Conservation (phyloP, 2,113 vertebrate species). For the Centropristis striata region DNA sequence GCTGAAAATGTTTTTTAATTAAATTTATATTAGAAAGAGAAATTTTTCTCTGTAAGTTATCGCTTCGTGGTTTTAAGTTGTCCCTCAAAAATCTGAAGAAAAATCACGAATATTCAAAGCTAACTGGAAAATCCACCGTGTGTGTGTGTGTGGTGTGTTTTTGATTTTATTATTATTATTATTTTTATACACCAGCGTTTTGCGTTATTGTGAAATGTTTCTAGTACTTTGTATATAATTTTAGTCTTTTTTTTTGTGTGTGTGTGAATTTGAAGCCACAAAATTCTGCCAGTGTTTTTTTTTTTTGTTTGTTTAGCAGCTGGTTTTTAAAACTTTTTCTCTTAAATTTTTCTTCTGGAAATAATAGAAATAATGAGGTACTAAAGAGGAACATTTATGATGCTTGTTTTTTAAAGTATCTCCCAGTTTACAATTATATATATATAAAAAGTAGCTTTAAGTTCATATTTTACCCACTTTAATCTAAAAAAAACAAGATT, state of each 20-base stretch:
- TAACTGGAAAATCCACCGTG: constrained; percentile 7
- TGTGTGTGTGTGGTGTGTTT: not conserved
- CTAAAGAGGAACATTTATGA: constrained; percentile 56
- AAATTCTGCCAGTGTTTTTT: constrained; percentile 26
- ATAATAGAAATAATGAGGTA: constrained; percentile 57
- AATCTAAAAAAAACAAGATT: not conserved
- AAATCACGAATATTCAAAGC: constrained; percentile 7
- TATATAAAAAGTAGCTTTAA: constrained; percentile 23
- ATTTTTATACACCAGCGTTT: constrained; percentile 55
- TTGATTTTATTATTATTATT: not conserved
- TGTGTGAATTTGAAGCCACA: constrained; percentile 56
- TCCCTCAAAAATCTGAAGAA: constrained; percentile 37
- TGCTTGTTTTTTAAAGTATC: constrained; percentile 15
- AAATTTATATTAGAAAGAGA: not conserved
- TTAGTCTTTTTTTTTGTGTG: constrained; percentile 61
- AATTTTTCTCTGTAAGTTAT: not conserved
- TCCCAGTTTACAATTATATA: constrained; percentile 41
- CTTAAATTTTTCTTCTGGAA: constrained; percentile 12
- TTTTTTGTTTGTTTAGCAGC: constrained; percentile 25
- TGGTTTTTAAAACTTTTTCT: constrained; percentile 41
- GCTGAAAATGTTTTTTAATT: constrained; percentile 26
- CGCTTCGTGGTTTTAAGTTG: constrained; percentile 38
- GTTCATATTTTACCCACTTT: constrained; percentile 13
- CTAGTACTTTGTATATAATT: constrained; percentile 79
- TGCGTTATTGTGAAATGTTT: constrained; percentile 62